Evolutionary conservation across 2,113 vertebrate genomes (phyloP).

Genomic region (Regulus satrapa): DNA sequence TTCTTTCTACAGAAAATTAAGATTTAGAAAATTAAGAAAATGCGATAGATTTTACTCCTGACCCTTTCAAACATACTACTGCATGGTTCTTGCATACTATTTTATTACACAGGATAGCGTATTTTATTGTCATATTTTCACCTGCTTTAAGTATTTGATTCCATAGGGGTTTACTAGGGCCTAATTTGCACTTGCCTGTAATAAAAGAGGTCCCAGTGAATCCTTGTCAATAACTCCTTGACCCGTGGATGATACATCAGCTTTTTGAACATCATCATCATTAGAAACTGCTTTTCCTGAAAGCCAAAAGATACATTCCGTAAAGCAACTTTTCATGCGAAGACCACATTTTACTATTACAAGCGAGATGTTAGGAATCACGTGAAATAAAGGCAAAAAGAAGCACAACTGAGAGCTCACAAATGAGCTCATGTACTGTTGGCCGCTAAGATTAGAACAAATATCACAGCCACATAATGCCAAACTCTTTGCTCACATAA

Average conservation of each 20-base stretch:
- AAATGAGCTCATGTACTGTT: neutral
- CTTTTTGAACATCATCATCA: slow-evolving; percentile 97
- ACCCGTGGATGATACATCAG: slow-evolving; percentile 96
- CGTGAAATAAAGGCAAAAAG: neutral
- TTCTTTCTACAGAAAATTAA: neutral
- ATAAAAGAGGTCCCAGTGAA: slow-evolving; percentile 91
- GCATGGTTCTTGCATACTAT: neutral
- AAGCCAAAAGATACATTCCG: neutral
- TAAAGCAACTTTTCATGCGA: neutral
- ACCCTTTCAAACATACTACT: neutral
- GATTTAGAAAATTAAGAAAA: neutral
- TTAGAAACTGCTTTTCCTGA: slow-evolving; percentile 88
- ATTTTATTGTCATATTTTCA: neutral
- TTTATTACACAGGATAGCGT: neutral
- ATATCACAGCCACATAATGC: neutral
- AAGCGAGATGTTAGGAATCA: neutral
- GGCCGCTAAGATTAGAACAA: neutral
- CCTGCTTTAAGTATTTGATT: neutral
- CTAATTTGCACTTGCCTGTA: slow-evolving; percentile 81
- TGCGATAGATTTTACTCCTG: neutral
- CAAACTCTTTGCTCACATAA: neutral
- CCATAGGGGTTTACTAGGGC: neutral
- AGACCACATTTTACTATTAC: neutral
- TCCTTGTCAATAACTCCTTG: slow-evolving; percentile 99
- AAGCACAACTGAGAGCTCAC: neutral